Base-by-base conservation (phyloP, 2,888 invertebrate genomes). In the Taenaris catops region DNA sequence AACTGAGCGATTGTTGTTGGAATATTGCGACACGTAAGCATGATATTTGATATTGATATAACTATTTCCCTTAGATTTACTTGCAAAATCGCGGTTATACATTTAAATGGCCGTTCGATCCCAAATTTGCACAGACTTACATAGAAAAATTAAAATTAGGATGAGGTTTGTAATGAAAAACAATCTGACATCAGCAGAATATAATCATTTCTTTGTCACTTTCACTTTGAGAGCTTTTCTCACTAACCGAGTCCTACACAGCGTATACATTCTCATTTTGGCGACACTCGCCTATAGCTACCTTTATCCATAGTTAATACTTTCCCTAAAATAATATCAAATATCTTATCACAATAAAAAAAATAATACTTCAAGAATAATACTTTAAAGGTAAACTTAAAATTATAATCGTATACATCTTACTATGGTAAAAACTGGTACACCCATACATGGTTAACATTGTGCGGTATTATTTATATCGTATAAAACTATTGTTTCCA, bases 171-270 rank as follows among this genome's bases (percentile, higher is more conserved):
- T n/a, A n/a, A n/a, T n/a, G n/a, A n/a, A n/a, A n/a, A n/a, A 2
- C 17, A 63, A 61, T 26, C 47, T 61, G 63, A 65, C 53, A 69
- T 78, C 73, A 80, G 79, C 79, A 68, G 75, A 78, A 71, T 83
- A 79, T 83, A 83, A 46, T 83, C 76, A 53, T 78, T 79, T 78
- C 79, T 84, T 83, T 83, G 83, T 84, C n/a, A 81, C 81, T 72
- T 79, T 79, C 67, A 76, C 79, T 78, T 63, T 69, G 73, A 68
- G 63, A 56, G 58, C 54, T 39, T 53, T 51, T 69, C 71, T 65
- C 63, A 59, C 79, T 81, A 80, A n/a, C n/a, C 69, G 73, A 48
- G 61, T 65, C 67, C 81, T 81, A 83, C 78, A 66, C 73, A 76
- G 73, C 75, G 59, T 78, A 64, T 63, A 76, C 80, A 78, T 64